phyloP scores from a whole-genome alignment of 92 coral and sea anemone genomes.

The Heliopora coerulea region DNA sequence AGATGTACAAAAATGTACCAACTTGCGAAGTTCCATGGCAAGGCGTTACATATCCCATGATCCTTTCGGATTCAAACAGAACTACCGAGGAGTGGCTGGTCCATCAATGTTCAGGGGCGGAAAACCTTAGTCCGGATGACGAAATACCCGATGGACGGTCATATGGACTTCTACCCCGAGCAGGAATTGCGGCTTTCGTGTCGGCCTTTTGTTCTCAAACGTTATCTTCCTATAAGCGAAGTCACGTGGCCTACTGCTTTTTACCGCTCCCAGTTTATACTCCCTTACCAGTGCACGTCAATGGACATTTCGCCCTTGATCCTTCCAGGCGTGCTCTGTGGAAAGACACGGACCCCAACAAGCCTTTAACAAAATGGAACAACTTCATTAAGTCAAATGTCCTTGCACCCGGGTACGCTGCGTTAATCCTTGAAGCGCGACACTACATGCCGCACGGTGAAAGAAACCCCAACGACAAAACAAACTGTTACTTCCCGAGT shows the following conservation, averaged over 20 bases:
- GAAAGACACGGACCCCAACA: conserved; percentile 16
- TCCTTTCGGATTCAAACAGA: conserved; percentile 21
- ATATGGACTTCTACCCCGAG: conserved; percentile 28
- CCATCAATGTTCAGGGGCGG: conserved; percentile 27
- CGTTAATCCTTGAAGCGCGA: conserved; percentile 36
- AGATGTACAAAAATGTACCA: background rate
- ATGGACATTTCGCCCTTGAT: conserved; percentile 46
- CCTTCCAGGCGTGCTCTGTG: conserved; percentile 37
- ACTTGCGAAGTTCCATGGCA: conserved; percentile 15
- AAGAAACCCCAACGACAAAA: conserved; percentile 13
- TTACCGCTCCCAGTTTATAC: conserved; percentile 44
- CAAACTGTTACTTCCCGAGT: conserved; percentile 13
- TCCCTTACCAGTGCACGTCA: conserved; percentile 44
- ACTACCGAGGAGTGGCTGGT: conserved; percentile 35
- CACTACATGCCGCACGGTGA: conserved; percentile 14
- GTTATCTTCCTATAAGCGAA: conserved; percentile 41
- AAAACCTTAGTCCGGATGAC: background rate
- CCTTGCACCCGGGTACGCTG: conserved; percentile 39
- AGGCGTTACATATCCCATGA: conserved; percentile 35
- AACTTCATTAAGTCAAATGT: conserved; percentile 25
- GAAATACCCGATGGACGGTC: conserved; percentile 24
- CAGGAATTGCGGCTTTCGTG: conserved; percentile 40
- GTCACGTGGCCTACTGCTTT: conserved; percentile 37
- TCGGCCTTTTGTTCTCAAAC: background rate
- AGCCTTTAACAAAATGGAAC: conserved; percentile 34